Evolutionary conservation across 2,797 vertebrate genomes (phyloP).

Genomic region (Benthosema pterotum): DNA sequence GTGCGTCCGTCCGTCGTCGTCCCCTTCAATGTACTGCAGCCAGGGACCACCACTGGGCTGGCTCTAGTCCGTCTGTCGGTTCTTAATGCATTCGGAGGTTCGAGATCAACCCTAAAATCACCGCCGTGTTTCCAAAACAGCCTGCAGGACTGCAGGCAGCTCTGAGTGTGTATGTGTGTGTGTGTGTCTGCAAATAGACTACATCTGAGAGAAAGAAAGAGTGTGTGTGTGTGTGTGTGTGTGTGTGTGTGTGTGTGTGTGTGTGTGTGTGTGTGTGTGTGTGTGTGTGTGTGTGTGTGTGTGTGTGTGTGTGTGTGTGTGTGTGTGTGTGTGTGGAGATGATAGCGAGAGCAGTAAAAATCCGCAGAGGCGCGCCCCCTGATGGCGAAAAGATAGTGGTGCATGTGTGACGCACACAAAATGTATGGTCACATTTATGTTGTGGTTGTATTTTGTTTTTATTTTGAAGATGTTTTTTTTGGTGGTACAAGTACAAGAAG

Average conservation of each 20-base stretch:
- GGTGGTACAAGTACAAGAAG: no score
- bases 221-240: not conserved
- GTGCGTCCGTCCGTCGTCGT: constrained; percentile 25
- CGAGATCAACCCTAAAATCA: constrained; percentile 52
- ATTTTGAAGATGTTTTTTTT: no score
- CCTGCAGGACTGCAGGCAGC: constrained; percentile 64
- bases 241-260: not conserved
- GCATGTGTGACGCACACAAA: no score
- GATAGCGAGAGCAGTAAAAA: constrained; percentile 14
- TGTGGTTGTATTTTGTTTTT: no score
- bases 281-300: not conserved
- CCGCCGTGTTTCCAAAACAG: constrained; percentile 55
- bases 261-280: no score
- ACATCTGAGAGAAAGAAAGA: not conserved
- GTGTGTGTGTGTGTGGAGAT: not conserved
- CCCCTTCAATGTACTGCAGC: no score
- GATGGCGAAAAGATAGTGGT: constrained; percentile 30
- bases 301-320: not conserved
- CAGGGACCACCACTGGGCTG: no score
- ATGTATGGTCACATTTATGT: no score
- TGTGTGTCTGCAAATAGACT: not conserved
- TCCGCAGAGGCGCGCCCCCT: constrained; percentile 60
- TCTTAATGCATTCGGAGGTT: constrained; percentile 35
- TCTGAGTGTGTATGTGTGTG: no score
- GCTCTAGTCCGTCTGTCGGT: no score